phyloP scores from a whole-genome alignment of 1,140 invertebrate species.

The Bombus sylvicola region DNA sequence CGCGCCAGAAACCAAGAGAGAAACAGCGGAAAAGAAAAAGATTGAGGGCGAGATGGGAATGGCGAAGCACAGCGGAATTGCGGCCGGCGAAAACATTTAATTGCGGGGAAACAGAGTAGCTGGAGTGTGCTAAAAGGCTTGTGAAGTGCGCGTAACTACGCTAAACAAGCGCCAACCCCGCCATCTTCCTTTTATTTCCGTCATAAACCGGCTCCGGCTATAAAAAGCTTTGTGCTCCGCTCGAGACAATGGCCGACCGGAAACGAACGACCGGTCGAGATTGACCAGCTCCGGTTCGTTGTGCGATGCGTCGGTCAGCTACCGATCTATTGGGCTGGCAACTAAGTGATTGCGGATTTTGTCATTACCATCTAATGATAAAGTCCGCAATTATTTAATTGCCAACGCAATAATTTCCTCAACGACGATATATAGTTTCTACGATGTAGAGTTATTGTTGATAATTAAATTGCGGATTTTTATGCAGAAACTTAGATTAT shows the following conservation, averaged over 20 bases:
- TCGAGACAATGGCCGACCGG: neutral
- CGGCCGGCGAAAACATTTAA: conserved; percentile 36
- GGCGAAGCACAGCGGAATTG: neutral
- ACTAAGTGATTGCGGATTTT: no score
- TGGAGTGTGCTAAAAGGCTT: conserved; percentile 23
- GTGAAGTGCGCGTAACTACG: conserved; percentile 25
- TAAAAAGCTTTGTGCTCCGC: neutral
- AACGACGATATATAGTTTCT: neutral
- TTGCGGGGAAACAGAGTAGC: conserved; percentile 21
- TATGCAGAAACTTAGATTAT: no score
- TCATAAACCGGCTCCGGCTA: neutral
- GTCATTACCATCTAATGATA: no score
- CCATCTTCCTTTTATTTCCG: conserved; percentile 5
- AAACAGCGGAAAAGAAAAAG: neutral
- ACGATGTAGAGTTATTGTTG: no score
- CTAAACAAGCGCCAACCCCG: neutral
- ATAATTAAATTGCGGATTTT: no score
- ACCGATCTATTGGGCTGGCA: neutral
- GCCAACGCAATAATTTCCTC: neutral
- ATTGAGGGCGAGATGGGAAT: neutral
- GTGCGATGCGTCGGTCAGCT: neutral
- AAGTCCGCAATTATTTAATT: no score
- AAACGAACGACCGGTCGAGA: neutral
- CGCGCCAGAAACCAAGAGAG: neutral
- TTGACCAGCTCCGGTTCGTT: neutral